A percentile compares a stretch with the other conserved stretches of the same genome.
These are phyloP conservation scores for Podotricha telesiphe DNA, from an alignment of 2,888 invertebrate genomes.

Conservation along the genomic window DNA sequence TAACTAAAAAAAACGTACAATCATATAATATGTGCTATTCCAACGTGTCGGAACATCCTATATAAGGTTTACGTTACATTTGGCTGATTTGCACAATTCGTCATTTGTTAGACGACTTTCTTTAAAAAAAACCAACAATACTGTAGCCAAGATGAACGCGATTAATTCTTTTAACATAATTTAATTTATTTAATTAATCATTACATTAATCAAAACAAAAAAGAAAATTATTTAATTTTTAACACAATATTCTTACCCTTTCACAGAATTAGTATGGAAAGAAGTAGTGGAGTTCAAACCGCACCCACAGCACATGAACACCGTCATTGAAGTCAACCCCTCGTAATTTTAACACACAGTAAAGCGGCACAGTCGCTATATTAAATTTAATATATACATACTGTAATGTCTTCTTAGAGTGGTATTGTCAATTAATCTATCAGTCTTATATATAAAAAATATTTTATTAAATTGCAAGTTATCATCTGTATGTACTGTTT, in stretches of 20 bases:
- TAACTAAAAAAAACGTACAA: no score
- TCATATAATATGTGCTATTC: no score
- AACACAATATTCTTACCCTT: conserved; percentile 11
- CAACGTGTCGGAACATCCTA: no score
- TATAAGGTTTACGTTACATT: no score
- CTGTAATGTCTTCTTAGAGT: conserved; percentile 5
- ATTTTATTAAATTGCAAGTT: background rate
- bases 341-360: conserved; percentile 53
- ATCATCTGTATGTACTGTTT: background rate
- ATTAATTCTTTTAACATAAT: no score
- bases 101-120: no score
- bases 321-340: conserved; percentile 75
- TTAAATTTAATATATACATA: conserved; percentile 1
- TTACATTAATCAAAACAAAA: no score
- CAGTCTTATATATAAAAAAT: background rate
- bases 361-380: background rate
- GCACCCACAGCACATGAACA: conserved; percentile 82
- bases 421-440: background rate
- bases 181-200: no score
- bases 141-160: no score
- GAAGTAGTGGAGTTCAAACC: conserved; percentile 92
- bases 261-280: conserved; percentile 90
- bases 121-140: no score
- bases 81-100: no score
- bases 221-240: background rate